A percentile compares a stretch with the other conserved stretches of the same genome.
phyloP scores from a whole-genome alignment of 30 jellyfish, hydroid and myxozoan species.

The Rhopilema esculentum region DNA sequence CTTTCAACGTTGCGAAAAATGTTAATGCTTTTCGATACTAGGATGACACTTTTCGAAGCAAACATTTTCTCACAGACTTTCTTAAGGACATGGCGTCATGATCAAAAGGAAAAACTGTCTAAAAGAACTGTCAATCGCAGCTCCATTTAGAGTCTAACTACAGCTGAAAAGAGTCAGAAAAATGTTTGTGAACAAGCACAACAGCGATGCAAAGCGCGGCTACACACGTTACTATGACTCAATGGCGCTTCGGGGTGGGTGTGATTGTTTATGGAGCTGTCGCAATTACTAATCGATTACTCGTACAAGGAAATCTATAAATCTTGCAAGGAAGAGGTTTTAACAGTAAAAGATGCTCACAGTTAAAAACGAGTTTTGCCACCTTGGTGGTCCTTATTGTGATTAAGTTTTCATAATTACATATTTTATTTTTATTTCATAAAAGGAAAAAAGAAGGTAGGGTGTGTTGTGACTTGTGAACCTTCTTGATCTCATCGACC shows the following conservation, averaged over 20 bases:
- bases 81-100: neutral
- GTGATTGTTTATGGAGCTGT: constrained; percentile 51
- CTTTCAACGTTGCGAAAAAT: no score
- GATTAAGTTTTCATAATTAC: neutral
- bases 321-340: neutral
- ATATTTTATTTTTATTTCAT: no score
- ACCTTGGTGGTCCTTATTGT: constrained; percentile 35
- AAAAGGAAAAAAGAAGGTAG: no score
- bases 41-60: neutral
- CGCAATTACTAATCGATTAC: constrained; percentile 6
- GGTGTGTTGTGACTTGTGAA: no score
- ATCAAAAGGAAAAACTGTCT: neutral
- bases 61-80: neutral
- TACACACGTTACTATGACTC: neutral
- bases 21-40: no score
- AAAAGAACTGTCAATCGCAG: neutral
- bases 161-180: neutral
- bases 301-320: neutral
- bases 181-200: neutral
- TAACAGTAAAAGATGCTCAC: neutral
- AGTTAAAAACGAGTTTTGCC: neutral
- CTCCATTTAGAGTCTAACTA: neutral
- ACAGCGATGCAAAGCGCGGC: neutral
- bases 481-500: neutral
- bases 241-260: constrained; percentile 15